Base-by-base conservation (phyloP, 2,888 invertebrate species). In the Torymus auratus region DNA sequence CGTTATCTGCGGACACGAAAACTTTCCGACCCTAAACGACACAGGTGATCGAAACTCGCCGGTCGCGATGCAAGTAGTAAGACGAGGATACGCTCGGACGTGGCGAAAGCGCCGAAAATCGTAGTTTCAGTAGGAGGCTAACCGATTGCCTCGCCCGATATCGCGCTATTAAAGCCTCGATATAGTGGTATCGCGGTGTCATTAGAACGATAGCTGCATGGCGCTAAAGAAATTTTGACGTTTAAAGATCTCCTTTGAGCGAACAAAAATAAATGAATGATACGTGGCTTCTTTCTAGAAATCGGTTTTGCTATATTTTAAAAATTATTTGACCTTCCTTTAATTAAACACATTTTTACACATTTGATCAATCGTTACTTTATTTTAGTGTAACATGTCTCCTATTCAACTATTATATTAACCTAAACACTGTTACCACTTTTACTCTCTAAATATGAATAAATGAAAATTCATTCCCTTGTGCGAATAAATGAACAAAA, bases 81-180 rank as follows among this genome's bases (percentile, higher is more conserved):
- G 23, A 71, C 17, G 52, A 64, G 52, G 65, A 75, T 80, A 69
- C 55, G 80, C 70, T 75, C 80, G 69, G 80, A 75, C 80, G 23
- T 53, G 56, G 13, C 53, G 10, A 52, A 75, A 69, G 53, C 17
- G 69, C 68, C 61, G 13, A 53, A 69, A 76, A 71, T 50, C n/a
- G 2, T 52, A 55, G 14, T 28, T 78, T 15, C 5, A 60, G 53
- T 15, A 4, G 64, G 20, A 70, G 64, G 50, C 56, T 64, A 70
- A 41, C 17, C 23, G 28, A 62, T 62, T 70, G 14, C 23, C 17
- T 60, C 55, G 17, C 4, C 41, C 20, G 12, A 15, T 76, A 55
- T 50, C 55, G 1, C 7, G 28, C 67, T 41, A 62, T 56, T 12
- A 69, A 62, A 15, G 41, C 14, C 11, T 7, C 23, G 15, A 77